phyloP scores from a whole-genome alignment of 2,113 vertebrate genomes.

The Sitta europaea region DNA sequence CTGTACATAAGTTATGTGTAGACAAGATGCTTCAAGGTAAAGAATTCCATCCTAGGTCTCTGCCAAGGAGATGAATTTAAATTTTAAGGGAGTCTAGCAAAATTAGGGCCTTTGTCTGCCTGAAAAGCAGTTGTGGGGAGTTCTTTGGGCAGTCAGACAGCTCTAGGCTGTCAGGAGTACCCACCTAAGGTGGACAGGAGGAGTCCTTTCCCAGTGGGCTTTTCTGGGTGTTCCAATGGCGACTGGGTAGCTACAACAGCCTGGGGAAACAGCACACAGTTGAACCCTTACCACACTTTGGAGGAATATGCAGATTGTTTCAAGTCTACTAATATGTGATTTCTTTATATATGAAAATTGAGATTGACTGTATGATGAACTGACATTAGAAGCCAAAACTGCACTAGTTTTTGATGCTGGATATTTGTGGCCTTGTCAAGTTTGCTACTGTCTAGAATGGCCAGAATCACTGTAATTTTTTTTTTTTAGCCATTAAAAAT shows the following conservation, averaged over 20 bases:
- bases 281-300: background rate
- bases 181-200: background rate
- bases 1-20: background rate
- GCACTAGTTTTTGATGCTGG: background rate
- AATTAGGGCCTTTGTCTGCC: background rate
- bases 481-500: background rate
- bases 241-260: background rate
- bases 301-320: background rate
- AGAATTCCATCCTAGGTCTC: background rate
- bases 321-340: background rate
- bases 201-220: background rate
- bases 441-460: background rate
- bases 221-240: background rate
- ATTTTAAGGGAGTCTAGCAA: background rate
- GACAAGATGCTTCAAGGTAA: background rate
- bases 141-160: background rate
- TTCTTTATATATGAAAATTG: background rate
- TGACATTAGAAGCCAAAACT: background rate
- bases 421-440: background rate
- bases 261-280: background rate
- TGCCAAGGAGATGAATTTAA: background rate
- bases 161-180: background rate
- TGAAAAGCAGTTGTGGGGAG: background rate
- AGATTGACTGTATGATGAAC: background rate
- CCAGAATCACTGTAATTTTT: background rate